These are phyloP conservation scores for Chironomus tentans DNA, from an alignment of 2,888 invertebrate genomes.

Conservation along the genomic window DNA sequence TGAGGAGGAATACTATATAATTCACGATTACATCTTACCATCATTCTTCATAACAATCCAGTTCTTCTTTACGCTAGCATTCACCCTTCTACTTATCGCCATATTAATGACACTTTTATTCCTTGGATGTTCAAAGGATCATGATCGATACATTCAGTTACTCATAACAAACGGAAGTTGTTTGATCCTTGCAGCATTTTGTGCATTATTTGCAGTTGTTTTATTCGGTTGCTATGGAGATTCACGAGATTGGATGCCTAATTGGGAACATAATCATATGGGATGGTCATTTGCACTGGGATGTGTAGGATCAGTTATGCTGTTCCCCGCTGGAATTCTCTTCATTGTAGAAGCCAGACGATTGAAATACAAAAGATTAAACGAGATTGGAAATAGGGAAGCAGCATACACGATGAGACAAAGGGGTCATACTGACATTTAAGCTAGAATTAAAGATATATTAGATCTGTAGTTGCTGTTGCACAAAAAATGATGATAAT, in stretches of 20 bases:
- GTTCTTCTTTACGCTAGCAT: conserved; percentile 81
- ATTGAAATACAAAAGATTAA: conserved; percentile 61
- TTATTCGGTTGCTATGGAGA: conserved; percentile 87
- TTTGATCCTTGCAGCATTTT: conserved; percentile 59
- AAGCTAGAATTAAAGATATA: conserved; percentile 32
- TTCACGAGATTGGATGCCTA: conserved; percentile 90
- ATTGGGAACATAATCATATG: conserved; percentile 90
- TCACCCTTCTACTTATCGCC: conserved; percentile 70
- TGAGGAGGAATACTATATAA: conserved; percentile 92
- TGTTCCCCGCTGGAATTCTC: conserved; percentile 67
- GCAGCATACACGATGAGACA: conserved; percentile 57
- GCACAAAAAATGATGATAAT: not conserved
- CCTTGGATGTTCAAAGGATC: conserved; percentile 62
- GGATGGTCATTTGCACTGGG: conserved; percentile 90
- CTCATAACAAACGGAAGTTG: conserved; percentile 65
- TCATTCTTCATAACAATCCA: conserved; percentile 90
- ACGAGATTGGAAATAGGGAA: conserved; percentile 58
- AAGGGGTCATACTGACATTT: conserved; percentile 64
- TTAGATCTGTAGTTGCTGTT: not conserved
- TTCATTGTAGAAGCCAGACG: conserved; percentile 77
- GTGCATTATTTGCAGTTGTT: conserved; percentile 73
- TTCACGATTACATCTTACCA: conserved; percentile 79
- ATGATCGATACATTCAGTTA: conserved; percentile 65
- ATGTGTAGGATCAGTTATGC: conserved; percentile 64
- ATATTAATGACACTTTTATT: conserved; percentile 65